phyloP scores from a whole-genome alignment of 2,797 vertebrate genomes.

The Takifugu rubripes region DNA sequence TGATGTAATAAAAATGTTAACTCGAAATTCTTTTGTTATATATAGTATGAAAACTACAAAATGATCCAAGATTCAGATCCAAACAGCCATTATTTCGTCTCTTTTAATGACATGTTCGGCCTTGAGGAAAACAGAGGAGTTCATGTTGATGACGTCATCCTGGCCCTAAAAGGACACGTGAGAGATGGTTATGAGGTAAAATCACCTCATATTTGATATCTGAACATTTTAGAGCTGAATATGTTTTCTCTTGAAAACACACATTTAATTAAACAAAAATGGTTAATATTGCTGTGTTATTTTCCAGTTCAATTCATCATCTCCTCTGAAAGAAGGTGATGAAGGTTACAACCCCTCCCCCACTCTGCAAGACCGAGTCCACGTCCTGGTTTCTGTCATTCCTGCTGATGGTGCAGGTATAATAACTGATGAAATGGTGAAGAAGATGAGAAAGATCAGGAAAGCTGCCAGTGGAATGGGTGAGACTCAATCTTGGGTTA shows the following conservation, averaged over 20 bases:
- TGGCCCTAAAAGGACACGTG: background rate
- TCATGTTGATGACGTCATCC: background rate
- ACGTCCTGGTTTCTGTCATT: background rate
- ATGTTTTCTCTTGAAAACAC: too few relatives aligned
- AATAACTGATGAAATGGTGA: background rate
- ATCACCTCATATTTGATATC: too few relatives aligned
- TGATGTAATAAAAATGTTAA: too few relatives aligned
- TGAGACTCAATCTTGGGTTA: background rate
- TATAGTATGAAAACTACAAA: background rate
- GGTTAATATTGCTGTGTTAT: too few relatives aligned
- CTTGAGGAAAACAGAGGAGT: background rate
- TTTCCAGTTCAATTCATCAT: too few relatives aligned
- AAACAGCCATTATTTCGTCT: background rate
- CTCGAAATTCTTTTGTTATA: background rate
- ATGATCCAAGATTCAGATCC: background rate
- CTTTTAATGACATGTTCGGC: background rate
- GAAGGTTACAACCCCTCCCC: conserved; percentile 1
- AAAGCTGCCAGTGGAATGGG: background rate
- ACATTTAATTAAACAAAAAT: too few relatives aligned
- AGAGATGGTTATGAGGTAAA: too few relatives aligned
- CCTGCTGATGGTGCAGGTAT: background rate
- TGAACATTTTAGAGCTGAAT: too few relatives aligned
- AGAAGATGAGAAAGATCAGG: background rate
- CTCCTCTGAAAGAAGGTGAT: too few relatives aligned
- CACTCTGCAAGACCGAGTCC: background rate